Conservation (phyloP, 2,888 invertebrate species). For the Macrophya annulata region DNA sequence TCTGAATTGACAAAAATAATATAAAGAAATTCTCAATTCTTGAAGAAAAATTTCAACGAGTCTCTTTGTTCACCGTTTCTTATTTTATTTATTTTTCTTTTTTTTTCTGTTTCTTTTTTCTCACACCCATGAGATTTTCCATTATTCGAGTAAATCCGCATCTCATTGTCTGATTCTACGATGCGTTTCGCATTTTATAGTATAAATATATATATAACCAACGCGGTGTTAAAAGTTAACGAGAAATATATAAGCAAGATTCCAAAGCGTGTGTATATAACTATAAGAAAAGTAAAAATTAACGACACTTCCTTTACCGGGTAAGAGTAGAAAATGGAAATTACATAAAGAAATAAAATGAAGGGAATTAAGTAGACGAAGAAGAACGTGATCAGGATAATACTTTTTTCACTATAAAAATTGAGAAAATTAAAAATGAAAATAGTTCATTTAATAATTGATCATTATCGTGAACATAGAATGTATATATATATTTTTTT, state of each 20-base stretch:
- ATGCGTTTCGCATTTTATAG: conserved; percentile 46
- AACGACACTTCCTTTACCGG: background rate
- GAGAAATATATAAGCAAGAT: background rate
- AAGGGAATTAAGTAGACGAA: background rate
- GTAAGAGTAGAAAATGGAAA: background rate
- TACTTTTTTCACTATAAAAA: too few species aligned
- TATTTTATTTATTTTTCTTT: background rate
- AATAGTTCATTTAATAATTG: too few species aligned
- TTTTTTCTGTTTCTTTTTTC: background rate
- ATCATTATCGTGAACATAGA: too few species aligned
- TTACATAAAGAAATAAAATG: background rate
- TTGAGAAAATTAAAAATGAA: too few species aligned
- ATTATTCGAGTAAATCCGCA: conserved; percentile 56
- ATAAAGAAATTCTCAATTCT: background rate
- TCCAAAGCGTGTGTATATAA: background rate
- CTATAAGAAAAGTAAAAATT: background rate
- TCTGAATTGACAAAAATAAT: too few species aligned
- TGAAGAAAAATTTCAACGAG: background rate
- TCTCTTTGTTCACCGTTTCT: too few species aligned
- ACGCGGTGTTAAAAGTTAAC: too few species aligned
- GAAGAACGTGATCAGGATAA: background rate
- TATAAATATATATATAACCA: background rate
- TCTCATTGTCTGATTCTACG: conserved; percentile 50
- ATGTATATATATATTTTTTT: too few species aligned
- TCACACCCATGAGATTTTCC: conserved; percentile 50